These are phyloP conservation scores for Ectobius pallidus DNA, from an alignment of 2,888 invertebrate genomes.

Conservation along the genomic window DNA sequence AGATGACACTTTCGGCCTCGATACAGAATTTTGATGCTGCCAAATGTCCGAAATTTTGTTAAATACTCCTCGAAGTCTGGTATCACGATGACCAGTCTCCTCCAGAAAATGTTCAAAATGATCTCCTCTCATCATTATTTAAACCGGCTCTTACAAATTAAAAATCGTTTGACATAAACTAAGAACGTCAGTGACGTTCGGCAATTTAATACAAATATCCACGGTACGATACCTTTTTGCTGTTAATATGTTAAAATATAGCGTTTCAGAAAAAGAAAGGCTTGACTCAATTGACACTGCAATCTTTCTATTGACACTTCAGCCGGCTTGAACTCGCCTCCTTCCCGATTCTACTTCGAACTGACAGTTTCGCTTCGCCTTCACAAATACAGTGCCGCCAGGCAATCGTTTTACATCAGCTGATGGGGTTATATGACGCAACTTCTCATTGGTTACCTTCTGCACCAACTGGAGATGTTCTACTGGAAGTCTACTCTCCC, in stretches of 20 bases:
- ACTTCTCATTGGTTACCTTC: not conserved
- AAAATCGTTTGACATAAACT: not conserved
- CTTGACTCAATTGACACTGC: not conserved
- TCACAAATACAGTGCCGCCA: conserved; percentile 10
- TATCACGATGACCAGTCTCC: conserved; percentile 40
- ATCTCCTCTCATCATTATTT: conserved; percentile 32
- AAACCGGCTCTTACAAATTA: not conserved
- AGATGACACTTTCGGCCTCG: conserved; percentile 41
- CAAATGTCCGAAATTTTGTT: conserved; percentile 46
- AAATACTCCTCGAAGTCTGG: conserved; percentile 45
- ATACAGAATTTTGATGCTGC: conserved; percentile 42
- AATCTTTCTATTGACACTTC: not conserved
- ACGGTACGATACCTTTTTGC: too few relatives aligned
- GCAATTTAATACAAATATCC: not conserved
- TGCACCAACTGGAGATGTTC: not conserved
- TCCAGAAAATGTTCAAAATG: conserved; percentile 40
- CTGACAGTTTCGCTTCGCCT: conserved; percentile 16
- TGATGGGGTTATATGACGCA: conserved; percentile 1
- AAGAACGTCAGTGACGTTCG: not conserved
- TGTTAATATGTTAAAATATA: not conserved
- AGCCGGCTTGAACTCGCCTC: not conserved
- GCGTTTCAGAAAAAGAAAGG: not conserved
- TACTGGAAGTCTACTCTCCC: not conserved
- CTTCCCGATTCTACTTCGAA: not conserved
- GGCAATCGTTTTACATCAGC: conserved; percentile 21